Evolutionary conservation across 2,113 vertebrate genomes (phyloP), one percentile per base, ranked within the genome.

Genomic region (Emydocephalus ijimae): DNA sequence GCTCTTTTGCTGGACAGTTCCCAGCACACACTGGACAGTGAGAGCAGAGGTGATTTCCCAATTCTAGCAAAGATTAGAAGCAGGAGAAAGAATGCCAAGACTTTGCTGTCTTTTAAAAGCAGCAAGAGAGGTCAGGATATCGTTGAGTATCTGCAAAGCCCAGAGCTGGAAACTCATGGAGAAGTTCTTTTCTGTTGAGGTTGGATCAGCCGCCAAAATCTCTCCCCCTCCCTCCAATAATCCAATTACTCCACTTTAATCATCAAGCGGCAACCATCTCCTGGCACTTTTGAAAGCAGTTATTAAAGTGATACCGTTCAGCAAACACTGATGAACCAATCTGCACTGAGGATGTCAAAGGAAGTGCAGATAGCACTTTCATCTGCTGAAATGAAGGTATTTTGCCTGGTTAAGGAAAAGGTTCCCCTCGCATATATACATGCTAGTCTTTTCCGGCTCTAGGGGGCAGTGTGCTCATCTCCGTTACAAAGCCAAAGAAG

Each of bases 1-100:
- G 57, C 74, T 45, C 26, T 69, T 86, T 55, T 92, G 93, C 88
- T 93, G 93, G 93, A 93, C 91, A 90, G 91, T 93, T 93, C 93
- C 93, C 93, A 90, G 74, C 2, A 45, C 39, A 52, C 56, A 29
- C 56, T 48, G 93, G 90, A 59, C n/a, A 10, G 87, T n/a, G 50
- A 85, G 87, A 89, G 34, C 74, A 45, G 69, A 85, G 12, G 48
- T 10, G 8, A 5, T 12, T 4, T 43, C 34, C 48, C 54, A 24
- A 21, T 21, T 48, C 39, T 29, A 10, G 86, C 86, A 23, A 21
- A 6, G 45, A 20, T 45, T n/a, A 10, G 6, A 54, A 43, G 56
- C 14, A 5, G 55, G 74, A 3, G 24, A 18, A 14, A 43, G n/a
- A n/a, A 39, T 20, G n/a, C 5, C 45, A 2, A 50, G 43, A 5